Base-by-base conservation (phyloP, 2,888 invertebrate genomes). In the Lordiphosa fenestrarum region DNA sequence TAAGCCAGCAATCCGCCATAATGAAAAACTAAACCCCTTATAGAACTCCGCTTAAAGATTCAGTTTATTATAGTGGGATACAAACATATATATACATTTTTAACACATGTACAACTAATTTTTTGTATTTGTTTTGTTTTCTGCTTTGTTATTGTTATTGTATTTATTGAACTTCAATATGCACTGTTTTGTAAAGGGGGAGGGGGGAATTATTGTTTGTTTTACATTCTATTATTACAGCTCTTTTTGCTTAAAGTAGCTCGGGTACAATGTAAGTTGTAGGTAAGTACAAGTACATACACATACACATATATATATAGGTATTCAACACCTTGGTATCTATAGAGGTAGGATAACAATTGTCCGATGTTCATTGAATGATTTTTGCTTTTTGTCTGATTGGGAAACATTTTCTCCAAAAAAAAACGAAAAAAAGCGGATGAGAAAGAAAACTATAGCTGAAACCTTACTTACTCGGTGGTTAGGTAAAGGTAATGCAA, bases 331-430 rank as follows among this genome's bases (percentile, higher is more conserved):
- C 80, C 77, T 60, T 66, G 83, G 78, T 74, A 78, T 71, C 71
- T 48, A 71, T 66, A 75, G 75, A 75, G 75, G 75, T 75, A 75
- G 75, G 80, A 75, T 75, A 74, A 82, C 75, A 82, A 75, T 75
- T 82, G 83, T 75, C 75, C 63, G 61, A 75, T 75, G 83, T 82
- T 71, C 55, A 63, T 65, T 30, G 70, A 64, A 64, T 58, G 48
- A 60, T 19, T 19, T 19, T 19, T 19, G 2, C 0, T 19, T 19
- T 19, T 19, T 19, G 63, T 40, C 30, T 53, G 53, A 52, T 46
- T 46, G 46, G 39, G 6, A 62, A 44, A 46, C 51, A 61, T 40
- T 60, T 52, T n/a, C 15, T 9, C 30, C 30, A 30, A 30, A 19
- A 19, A 57, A 55, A 15, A 15, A 15, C 15, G 1, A 19, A 57